A percentile compares a stretch with the other conserved stretches of the same genome.
Conservation (phyloP, 2,797 vertebrate species). For the Liasis olivaceus region DNA sequence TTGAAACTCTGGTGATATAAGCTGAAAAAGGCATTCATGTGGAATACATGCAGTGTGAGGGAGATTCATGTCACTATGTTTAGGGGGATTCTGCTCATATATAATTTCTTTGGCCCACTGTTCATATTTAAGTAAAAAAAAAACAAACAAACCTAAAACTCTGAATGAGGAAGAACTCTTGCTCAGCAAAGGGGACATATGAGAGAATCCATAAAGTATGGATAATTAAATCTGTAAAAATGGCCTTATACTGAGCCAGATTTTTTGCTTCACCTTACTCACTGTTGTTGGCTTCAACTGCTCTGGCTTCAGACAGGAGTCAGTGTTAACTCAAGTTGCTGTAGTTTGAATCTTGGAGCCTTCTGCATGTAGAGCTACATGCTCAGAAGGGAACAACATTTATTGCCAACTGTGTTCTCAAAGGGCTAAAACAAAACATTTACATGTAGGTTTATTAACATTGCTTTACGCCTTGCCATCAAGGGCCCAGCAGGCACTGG, state of each 20-base stretch:
- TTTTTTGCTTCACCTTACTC: not conserved
- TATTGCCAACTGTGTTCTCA: not conserved
- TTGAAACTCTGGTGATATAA: not conserved
- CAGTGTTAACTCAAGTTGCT: not conserved
- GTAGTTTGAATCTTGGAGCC: not conserved
- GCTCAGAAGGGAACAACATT: too few relatives aligned
- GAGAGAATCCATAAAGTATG: not conserved
- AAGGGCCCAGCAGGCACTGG: not conserved
- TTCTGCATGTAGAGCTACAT: not conserved
- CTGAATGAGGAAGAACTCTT: not conserved
- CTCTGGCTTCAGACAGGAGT: not conserved
- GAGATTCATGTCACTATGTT: not conserved
- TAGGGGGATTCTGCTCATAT: not conserved
- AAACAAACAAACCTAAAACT: not conserved
- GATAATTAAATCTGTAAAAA: not conserved
- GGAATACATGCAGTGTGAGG: not conserved
- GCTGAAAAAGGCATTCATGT: not conserved
- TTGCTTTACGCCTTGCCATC: not conserved
- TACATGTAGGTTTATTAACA: slow-evolving; percentile 2
- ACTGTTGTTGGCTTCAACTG: too few relatives aligned
- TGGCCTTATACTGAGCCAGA: not conserved
- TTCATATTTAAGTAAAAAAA: not conserved
- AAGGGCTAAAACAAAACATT: not conserved
- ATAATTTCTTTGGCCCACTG: not conserved
- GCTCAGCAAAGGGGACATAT: not conserved